Evolutionary conservation across 2,888 invertebrate genomes (phyloP).

Genomic region (Tetheella fluctuosa): DNA sequence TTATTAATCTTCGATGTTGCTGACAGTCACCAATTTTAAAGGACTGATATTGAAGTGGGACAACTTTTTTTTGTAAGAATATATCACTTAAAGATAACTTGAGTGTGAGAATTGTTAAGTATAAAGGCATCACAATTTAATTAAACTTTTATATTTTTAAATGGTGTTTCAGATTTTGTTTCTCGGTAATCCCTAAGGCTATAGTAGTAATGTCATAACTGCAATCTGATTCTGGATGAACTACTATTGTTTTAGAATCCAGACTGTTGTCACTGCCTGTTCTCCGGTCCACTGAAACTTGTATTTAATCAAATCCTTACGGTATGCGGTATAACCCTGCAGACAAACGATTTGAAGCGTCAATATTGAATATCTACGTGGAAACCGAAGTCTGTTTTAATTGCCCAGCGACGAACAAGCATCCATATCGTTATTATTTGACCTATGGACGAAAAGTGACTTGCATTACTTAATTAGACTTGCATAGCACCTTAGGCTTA

Average conservation of each 20-base stretch:
- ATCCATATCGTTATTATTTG: background rate
- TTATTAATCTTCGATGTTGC: constrained; percentile 10
- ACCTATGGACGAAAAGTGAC: background rate
- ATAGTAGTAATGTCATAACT: no score
- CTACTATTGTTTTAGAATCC: no score
- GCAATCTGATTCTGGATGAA: no score
- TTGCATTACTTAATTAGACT: no score
- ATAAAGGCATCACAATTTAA: background rate
- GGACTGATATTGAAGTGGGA: background rate
- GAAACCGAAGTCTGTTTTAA: background rate
- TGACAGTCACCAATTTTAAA: background rate
- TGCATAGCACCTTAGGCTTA: no score
- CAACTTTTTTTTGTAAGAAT: background rate
- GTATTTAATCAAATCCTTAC: background rate
- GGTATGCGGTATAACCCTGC: background rate
- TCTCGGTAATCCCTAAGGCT: background rate
- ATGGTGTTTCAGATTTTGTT: background rate
- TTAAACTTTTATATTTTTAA: background rate
- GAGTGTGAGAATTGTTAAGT: background rate
- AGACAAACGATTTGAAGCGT: background rate
- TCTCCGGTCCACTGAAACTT: background rate
- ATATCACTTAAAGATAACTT: background rate
- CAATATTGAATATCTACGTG: constrained; percentile 1
- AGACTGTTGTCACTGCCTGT: background rate
- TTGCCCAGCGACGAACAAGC: background rate